Evolutionary conservation across 2,888 invertebrate species (phyloP), one percentile per base, ranked within the genome.

Genomic region (Leptopterna dolabrata): DNA sequence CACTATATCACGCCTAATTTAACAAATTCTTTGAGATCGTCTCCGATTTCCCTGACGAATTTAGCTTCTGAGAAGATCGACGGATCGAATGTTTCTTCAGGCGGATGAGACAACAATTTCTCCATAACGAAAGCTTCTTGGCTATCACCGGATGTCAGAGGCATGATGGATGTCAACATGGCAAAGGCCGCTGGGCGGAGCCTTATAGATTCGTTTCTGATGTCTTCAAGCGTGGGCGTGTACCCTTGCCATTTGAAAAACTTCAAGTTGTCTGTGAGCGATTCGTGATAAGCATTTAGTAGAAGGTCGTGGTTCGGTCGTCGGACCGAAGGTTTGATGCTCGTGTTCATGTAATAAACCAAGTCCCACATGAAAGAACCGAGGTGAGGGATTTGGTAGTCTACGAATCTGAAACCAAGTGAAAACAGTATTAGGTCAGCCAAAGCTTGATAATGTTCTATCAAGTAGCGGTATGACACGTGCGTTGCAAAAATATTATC

Each of bases 311-410:
- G 2, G n/a, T 87, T 36, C 36, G 41, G 63, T 43, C 86, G 41
- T 9, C 86, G 55, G 1, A 87, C 24, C 6, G 86, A 78, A 41
- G 86, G 86, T 24, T n/a, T 70, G 70, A 87, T 70, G 84, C 78
- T 63, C 11, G 78, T 70, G 76, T 84, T 30, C 45, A 87, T 36
- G 47, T 78, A 78, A 45, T 84, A 87, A 9, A 43, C 27, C 19
- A 87, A 70, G 45, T 87, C 87, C 84, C 84, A 87, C 24, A 84
- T 84, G 27, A 76, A 84, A 13, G 87, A 87, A 43, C 78, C 85
- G 1, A 84, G 19, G 47, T 83, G 83, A 14, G 41, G 14, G 0
- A 80, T 7, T 29, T 87, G 87, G 70, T 43, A 87, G 29, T 87
- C 87, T 1, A 87, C 27, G 55, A 87, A 85, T 47, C 87, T 87